Percentiles rank a stretch among this genome's conserved stretches.
phyloP scores from a whole-genome alignment of 2,888 invertebrate species.

The Leistus spinibarbis region DNA sequence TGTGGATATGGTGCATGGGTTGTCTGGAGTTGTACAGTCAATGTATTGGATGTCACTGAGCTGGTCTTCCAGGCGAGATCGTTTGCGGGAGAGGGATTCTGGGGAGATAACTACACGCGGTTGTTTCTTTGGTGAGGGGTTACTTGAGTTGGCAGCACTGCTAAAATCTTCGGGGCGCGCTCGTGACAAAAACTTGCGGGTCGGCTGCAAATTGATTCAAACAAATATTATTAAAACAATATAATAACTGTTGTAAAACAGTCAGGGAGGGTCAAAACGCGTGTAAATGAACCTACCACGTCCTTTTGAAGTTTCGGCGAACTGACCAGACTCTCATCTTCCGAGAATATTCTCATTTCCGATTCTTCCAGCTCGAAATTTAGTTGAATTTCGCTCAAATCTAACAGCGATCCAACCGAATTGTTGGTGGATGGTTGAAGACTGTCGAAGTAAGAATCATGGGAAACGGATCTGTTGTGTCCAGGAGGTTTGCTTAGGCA shows the following conservation, averaged over 20 bases:
- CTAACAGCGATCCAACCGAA: conserved; percentile 61
- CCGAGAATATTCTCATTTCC: conserved; percentile 87
- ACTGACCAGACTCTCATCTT: conserved; percentile 75
- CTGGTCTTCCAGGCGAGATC: conserved; percentile 77
- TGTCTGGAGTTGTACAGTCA: conserved; percentile 78
- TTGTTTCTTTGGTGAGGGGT: conserved; percentile 68
- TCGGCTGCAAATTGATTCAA: conserved; percentile 54
- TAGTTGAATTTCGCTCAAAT: conserved; percentile 82
- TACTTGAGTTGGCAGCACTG: conserved; percentile 61
- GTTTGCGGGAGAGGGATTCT: conserved; percentile 64
- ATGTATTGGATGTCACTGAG: conserved; percentile 80
- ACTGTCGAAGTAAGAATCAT: conserved; percentile 92
- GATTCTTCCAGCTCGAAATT: conserved; percentile 85
- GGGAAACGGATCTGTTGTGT: conserved; percentile 79
- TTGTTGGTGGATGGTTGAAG: conserved; percentile 64
- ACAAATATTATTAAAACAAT: conserved; percentile 18
- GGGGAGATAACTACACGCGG: conserved; percentile 60
- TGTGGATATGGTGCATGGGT: conserved; percentile 54
- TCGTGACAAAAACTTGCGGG: conserved; percentile 59
- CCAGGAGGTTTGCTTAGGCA: conserved; percentile 58
- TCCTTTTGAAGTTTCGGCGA: conserved; percentile 62
- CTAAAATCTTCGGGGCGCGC: conserved; percentile 63
- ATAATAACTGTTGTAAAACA: neutral
- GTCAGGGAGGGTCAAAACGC: neutral
- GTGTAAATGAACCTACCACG: conserved; percentile 46